A percentile compares a stretch with the other conserved stretches of the same genome.
These are phyloP conservation scores for Gerris buenoi DNA, from an alignment of 1,140 invertebrate species.

Conservation along the genomic window DNA sequence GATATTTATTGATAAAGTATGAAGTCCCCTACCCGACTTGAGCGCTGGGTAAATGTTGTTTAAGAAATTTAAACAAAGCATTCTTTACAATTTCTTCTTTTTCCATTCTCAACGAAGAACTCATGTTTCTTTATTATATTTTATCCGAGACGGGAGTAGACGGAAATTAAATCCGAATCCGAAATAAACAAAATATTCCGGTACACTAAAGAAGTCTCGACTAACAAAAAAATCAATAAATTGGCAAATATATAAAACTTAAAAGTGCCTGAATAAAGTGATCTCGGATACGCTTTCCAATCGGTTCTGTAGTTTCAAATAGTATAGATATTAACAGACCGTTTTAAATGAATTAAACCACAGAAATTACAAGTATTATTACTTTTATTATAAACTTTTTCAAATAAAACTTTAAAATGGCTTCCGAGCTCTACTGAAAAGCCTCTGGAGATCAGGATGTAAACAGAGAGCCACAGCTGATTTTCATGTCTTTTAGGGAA, in stretches of 20 bases:
- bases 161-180: neutral
- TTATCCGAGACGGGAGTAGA: neutral
- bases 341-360: too few relatives aligned
- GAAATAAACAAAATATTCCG: neutral
- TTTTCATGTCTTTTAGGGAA: neutral
- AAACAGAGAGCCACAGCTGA: neutral
- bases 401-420: too few relatives aligned
- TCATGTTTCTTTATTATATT: neutral
- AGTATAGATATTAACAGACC: too few relatives aligned
- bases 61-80: conserved; percentile 24
- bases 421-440: too few relatives aligned
- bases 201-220: neutral
- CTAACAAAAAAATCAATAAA: neutral
- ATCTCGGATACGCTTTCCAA: too few relatives aligned
- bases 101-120: conserved; percentile 6
- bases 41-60: conserved; percentile 24
- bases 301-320: too few relatives aligned
- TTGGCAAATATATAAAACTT: too few relatives aligned
- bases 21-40: conserved; percentile 23
- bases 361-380: too few relatives aligned
- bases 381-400: too few relatives aligned
- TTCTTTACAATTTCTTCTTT: conserved; percentile 25
- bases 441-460: neutral
- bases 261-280: too few relatives aligned
- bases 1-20: neutral